Evolutionary conservation across 2,888 invertebrate species (phyloP).

Genomic region (Oligia strigilis): DNA sequence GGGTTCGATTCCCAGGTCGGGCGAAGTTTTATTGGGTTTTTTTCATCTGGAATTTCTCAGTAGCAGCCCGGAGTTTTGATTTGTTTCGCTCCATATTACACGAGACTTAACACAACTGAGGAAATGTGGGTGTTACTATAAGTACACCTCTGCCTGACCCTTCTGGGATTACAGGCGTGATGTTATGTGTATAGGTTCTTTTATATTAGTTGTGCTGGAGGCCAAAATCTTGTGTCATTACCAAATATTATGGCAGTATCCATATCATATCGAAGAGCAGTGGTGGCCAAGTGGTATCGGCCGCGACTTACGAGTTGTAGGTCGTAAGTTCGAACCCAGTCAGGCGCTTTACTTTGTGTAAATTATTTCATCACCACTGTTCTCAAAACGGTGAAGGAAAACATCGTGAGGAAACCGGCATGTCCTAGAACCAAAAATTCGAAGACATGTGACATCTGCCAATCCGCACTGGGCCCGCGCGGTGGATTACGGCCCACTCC

Average conservation of each 20-base stretch:
- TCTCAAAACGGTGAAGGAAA: too few relatives aligned
- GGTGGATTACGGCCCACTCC: too few relatives aligned
- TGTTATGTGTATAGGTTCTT: not conserved
- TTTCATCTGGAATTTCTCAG: not conserved
- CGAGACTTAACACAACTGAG: too few relatives aligned
- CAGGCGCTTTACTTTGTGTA: too few relatives aligned
- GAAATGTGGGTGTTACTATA: not conserved
- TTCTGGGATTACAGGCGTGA: not conserved
- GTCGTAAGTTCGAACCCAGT: too few relatives aligned
- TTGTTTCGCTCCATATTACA: not conserved
- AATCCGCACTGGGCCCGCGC: too few relatives aligned
- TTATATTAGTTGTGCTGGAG: not conserved
- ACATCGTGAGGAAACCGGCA: too few relatives aligned
- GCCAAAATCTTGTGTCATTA: not conserved
- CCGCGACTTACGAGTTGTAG: too few relatives aligned
- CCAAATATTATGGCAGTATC: not conserved
- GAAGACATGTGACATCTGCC: too few relatives aligned
- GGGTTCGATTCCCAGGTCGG: not conserved
- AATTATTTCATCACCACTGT: too few relatives aligned
- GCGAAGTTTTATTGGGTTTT: not conserved
- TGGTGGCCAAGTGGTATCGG: too few relatives aligned
- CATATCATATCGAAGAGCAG: not conserved
- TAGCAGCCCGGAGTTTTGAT: not conserved
- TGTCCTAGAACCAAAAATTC: too few relatives aligned
- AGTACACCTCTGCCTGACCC: not conserved